Conservation (phyloP, 2,113 vertebrate species). For the Loxodonta africana region DNA sequence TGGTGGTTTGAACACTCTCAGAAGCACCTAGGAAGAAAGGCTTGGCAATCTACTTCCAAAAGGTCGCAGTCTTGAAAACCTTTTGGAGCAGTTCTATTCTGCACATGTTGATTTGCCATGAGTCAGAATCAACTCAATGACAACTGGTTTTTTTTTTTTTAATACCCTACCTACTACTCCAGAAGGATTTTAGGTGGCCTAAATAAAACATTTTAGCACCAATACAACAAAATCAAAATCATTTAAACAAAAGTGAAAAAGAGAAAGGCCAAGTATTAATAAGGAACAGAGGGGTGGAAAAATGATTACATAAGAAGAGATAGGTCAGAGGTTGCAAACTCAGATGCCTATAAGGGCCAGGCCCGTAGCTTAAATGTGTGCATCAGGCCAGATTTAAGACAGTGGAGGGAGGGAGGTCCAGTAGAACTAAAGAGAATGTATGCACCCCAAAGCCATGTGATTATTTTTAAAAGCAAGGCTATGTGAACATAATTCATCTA, state of each 20-base stretch:
- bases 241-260: slow-evolving; percentile 42
- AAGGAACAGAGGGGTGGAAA: neutral
- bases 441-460: neutral
- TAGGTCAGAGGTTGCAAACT: neutral
- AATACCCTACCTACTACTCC: neutral
- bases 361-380: neutral
- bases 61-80: too few relatives aligned
- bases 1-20: too few relatives aligned
- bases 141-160: neutral
- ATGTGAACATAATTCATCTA: neutral
- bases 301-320: neutral
- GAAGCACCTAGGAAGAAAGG: too few relatives aligned
- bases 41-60: too few relatives aligned
- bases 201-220: slow-evolving; percentile 5
- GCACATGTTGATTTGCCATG: too few relatives aligned
- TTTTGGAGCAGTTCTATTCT: too few relatives aligned
- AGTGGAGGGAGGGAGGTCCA: neutral
- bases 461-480: neutral
- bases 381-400: neutral
- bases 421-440: neutral
- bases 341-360: neutral
- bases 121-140: too few relatives aligned
- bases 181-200: slow-evolving; percentile 35
- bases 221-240: slow-evolving; percentile 44
- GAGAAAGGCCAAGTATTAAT: neutral